phyloP scores from a whole-genome alignment of 37 sponge, comb jelly and placozoan genomes.

The Spongia lamella region DNA sequence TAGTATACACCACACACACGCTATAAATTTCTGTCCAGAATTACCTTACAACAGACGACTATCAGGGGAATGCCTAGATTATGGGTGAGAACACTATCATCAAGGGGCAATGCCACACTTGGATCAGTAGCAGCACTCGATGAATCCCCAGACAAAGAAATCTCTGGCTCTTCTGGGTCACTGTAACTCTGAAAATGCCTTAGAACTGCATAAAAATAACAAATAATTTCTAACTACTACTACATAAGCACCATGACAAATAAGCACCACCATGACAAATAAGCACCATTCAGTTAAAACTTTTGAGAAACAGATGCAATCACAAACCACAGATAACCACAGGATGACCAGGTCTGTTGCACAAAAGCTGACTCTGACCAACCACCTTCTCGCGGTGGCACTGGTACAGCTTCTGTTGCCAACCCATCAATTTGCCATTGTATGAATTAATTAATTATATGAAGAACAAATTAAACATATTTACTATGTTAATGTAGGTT shows the following conservation, averaged over 20 bases:
- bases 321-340: too few relatives aligned
- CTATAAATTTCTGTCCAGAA: too few relatives aligned
- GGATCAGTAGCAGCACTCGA: background rate
- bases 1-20: background rate
- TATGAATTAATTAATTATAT: background rate
- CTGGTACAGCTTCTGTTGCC: background rate
- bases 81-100: slow-evolving; percentile 71
- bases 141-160: too few relatives aligned
- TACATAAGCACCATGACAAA: too few relatives aligned
- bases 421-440: background rate
- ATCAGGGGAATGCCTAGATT: slow-evolving; percentile 93
- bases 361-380: too few relatives aligned
- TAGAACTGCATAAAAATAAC: slow-evolving; percentile 45
- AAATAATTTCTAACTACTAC: too few relatives aligned
- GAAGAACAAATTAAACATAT: background rate
- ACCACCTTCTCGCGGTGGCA: too few relatives aligned
- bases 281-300: too few relatives aligned
- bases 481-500: background rate
- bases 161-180: slow-evolving; percentile 54
- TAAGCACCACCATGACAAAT: too few relatives aligned
- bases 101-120: slow-evolving; percentile 84
- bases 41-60: slow-evolving; percentile 92
- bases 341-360: too few relatives aligned
- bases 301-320: too few relatives aligned
- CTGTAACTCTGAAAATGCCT: slow-evolving; percentile 68